phyloP scores from a whole-genome alignment of 37 sponge, comb jelly and placozoan species.

The Axinella damicornis region DNA sequence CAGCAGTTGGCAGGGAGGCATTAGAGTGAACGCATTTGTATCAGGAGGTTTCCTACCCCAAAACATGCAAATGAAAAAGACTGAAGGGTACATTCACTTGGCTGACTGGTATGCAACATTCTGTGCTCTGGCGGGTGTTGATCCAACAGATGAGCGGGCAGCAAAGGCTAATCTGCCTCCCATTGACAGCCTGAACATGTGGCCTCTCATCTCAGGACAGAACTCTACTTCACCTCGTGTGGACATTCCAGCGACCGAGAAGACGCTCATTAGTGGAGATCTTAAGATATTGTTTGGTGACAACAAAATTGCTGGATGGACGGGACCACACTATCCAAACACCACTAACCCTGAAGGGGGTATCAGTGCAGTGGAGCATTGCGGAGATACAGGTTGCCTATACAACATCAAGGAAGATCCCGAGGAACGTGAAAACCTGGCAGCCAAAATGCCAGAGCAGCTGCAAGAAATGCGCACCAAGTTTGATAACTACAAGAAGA shows the following conservation, averaged over 20 bases:
- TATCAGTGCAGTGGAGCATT: neutral
- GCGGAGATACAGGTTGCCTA: too few relatives aligned
- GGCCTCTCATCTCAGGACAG: too few relatives aligned
- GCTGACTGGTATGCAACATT: slow-evolving; percentile 65
- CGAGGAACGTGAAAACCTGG: too few relatives aligned
- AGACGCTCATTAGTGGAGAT: neutral
- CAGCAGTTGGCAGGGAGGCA: slow-evolving; percentile 47
- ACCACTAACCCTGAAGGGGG: slow-evolving; percentile 32
- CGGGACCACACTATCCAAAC: too few relatives aligned
- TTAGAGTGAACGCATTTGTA: slow-evolving; percentile 55
- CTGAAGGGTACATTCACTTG: slow-evolving; percentile 33
- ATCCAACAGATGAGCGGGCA: slow-evolving; percentile 26
- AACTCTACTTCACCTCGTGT: neutral
- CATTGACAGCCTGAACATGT: too few relatives aligned
- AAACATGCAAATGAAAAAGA: slow-evolving; percentile 24
- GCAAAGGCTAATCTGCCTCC: too few relatives aligned
- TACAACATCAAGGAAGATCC: too few relatives aligned
- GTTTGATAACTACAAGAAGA: too few relatives aligned
- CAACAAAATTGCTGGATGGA: slow-evolving; percentile 10
- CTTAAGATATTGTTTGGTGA: too few relatives aligned
- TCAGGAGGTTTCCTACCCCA: slow-evolving; percentile 31
- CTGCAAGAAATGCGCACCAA: too few relatives aligned
- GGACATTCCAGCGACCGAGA: neutral
- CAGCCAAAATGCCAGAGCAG: too few relatives aligned
- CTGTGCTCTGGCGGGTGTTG: slow-evolving; percentile 36